Base-by-base conservation (phyloP, 2,888 invertebrate genomes). In the Drosophila formosana region DNA sequence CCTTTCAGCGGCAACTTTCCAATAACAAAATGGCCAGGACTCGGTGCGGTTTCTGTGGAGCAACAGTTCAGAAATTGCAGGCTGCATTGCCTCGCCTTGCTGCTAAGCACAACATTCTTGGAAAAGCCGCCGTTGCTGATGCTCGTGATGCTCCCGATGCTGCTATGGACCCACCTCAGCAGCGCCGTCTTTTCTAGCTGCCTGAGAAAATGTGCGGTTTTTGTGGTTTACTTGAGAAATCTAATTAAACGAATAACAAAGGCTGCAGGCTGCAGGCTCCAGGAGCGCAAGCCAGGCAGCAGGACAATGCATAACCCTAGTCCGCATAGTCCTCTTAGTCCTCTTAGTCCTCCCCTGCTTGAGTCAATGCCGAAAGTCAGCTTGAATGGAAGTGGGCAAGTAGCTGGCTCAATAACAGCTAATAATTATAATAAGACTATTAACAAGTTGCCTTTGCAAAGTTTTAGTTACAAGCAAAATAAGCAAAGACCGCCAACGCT, bases 201-300 rank as follows among this genome's bases (percentile, higher is more conserved):
- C 77, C 78, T 78, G 79, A 82, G 88, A 86, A 89, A 88, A 88
- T 88, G 86, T 89, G 88, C 88, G 88, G 88, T 88, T 84, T 61
- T 66, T 84, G 89, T 56, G 88, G 88, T 75, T 83, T 78, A 72
- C 87, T 88, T 72, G 84, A 84, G 88, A 88, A 89, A 88, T 88
- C 88, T 88, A 88, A 88, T 88, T 88, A 88, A 88, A 89, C 73
- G 79, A 83, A 78, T 82, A 85, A 76, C 88, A 82, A 82, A 73
- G 75, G 66, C 68, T 26, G 51, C 65, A 61, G 58, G 56, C 63
- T 41, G 47, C 65, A 61, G 58, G 56, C 63, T 41, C 34, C 68
- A 28, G 13, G 13, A 28, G n/a, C 30, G 7, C 11, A 4, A n/a
- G 18, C 43, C 45, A 18, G 43, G 4, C 43, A 30, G 46, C 74